A percentile compares a stretch with the other conserved stretches of the same genome.
Conservation (phyloP, 2,113 vertebrate species). For the Ctenomys sociabilis region DNA sequence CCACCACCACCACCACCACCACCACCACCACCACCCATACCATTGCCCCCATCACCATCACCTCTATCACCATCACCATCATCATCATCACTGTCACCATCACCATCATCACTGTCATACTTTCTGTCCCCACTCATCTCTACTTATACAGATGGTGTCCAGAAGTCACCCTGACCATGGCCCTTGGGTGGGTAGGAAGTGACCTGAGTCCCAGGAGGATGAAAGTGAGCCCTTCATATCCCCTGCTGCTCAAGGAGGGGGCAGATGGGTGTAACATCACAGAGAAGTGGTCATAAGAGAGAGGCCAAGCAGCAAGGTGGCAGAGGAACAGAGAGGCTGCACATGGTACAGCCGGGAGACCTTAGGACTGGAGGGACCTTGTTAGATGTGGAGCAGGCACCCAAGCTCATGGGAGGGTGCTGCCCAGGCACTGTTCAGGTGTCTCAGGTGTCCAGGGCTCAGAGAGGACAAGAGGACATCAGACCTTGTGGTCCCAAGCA, state of each 20-base stretch:
- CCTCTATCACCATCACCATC: too few species aligned
- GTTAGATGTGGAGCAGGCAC: not conserved
- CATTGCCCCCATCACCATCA: too few species aligned
- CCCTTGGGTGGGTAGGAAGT: not conserved
- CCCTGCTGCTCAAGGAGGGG: not conserved
- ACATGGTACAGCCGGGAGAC: fast-evolving
- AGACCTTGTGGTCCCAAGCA: not conserved
- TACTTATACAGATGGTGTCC: not conserved
- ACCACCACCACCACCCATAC: too few species aligned
- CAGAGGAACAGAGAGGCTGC: not conserved
- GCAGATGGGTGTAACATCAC: not conserved
- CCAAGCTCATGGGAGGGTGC: fast-evolving
- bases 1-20: too few species aligned
- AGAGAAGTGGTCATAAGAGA: not conserved
- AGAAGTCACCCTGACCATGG: not conserved
- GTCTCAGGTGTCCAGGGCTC: not conserved
- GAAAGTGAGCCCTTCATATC: not conserved
- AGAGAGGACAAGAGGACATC: not conserved
- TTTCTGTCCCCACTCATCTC: not conserved
- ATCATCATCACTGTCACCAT: too few species aligned
- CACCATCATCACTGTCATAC: not conserved
- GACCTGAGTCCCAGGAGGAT: not conserved
- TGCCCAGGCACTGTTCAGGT: not conserved
- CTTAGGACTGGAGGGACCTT: not conserved
- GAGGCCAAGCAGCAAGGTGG: not conserved